A percentile compares a stretch with the other conserved stretches of the same genome.
Evolutionary conservation across 2,797 vertebrate species (phyloP).

Genomic region (Phrynocephalus vlangalii): DNA sequence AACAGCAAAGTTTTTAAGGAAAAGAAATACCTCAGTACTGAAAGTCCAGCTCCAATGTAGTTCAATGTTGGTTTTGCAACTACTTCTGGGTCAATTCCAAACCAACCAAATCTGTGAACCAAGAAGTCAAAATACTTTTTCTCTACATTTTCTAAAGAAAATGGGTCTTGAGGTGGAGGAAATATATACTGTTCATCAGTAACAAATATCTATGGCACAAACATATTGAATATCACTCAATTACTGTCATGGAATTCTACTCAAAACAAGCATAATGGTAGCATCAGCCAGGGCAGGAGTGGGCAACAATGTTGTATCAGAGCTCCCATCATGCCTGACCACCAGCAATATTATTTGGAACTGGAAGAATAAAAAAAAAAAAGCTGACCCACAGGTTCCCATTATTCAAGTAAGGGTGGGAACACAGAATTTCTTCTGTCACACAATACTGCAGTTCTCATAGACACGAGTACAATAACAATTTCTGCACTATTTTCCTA

Average conservation of each 20-base stretch:
- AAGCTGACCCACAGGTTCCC: neutral
- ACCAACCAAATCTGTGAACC: slow-evolving; percentile 89
- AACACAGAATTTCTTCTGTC: neutral
- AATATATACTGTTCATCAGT: neutral
- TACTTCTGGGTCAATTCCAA: slow-evolving; percentile 86
- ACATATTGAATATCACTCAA: neutral
- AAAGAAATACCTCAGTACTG: slow-evolving; percentile 84
- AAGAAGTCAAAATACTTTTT: neutral
- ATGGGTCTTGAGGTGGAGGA: neutral
- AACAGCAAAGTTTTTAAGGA: slow-evolving; percentile 4
- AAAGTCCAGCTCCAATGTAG: slow-evolving; percentile 88
- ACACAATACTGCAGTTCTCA: neutral
- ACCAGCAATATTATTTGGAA: neutral
- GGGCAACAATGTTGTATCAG: neutral
- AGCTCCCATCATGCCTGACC: neutral
- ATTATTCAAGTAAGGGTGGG: neutral
- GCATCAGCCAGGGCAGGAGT: neutral
- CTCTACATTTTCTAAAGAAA: neutral
- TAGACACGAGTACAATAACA: neutral
- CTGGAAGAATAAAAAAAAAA: neutral
- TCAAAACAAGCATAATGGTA: neutral
- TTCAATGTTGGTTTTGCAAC: slow-evolving; percentile 86
- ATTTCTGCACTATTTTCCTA: neutral
- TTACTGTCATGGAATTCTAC: no score
- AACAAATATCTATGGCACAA: neutral